Evolutionary conservation across 2,888 invertebrate species (phyloP), one percentile per base, ranked within the genome.

Genomic region (Chalcis sispes): DNA sequence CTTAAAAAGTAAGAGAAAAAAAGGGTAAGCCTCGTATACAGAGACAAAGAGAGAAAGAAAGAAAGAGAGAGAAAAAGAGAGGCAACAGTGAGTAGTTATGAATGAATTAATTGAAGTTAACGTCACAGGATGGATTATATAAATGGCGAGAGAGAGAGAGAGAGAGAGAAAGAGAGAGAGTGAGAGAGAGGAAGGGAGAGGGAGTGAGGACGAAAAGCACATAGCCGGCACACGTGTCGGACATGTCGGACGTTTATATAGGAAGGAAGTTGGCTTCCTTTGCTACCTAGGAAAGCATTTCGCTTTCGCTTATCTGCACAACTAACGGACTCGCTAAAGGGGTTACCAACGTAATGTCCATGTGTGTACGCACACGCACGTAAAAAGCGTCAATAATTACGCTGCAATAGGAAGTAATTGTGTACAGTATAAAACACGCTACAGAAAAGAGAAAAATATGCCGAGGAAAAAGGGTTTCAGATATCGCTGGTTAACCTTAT

Each of bases 101-200:
- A 87, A 87, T 87, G 87, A 85, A 88, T 86, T 87, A 86, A 87
- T 54, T n/a, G 23, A 40, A 46, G 15, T 42, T 84, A 87, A 87
- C 88, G 87, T 87, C 87, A 88, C 85, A 87, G 88, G 87, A 87
- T 86, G 87, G 87, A 86, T 88, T 88, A 88, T 87, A 86, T 87
- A 87, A 87, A 87, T 83, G 85, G 81, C 83, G 81, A 7, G 42
- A 18, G 59, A 46, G 58, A 36, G 10, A 36, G 5, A 10, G 10
- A 10, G 4, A 36, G 5, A 36, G 4, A 36, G 10, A 36, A 4
- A 10, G 5, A 36, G 36, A 36, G n/a, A n/a, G n/a, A n/a, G n/a
- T n/a, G n/a, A n/a, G n/a, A n/a, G n/a, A n/a, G n/a, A n/a, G n/a
- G n/a, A n/a, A n/a, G n/a, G n/a, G n/a, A n/a, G n/a, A n/a, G n/a